Evolutionary conservation across 2,797 vertebrate genomes (phyloP).

Genomic region (Sebastolobus alascanus): DNA sequence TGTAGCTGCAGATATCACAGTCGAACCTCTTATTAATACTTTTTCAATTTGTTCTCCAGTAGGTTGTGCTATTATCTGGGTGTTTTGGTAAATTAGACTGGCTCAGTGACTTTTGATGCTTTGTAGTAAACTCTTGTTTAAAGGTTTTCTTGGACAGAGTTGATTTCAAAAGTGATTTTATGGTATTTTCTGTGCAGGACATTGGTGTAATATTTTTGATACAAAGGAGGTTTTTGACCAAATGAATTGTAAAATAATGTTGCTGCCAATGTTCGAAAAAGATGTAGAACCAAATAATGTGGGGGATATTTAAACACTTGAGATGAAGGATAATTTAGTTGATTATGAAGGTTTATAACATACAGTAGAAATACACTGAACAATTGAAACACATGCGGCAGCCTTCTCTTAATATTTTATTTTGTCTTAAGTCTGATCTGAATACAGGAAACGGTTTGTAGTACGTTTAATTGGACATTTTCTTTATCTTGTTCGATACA

Average conservation of each 20-base stretch:
- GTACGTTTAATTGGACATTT: not conserved
- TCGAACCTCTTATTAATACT: not conserved
- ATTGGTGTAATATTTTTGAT: conserved; percentile 52
- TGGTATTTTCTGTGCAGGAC: conserved; percentile 15
- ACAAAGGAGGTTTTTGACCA: conserved; percentile 52
- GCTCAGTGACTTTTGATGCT: not conserved
- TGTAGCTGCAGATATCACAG: conserved; percentile 1
- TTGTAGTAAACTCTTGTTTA: not conserved
- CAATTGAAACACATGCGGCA: conserved; percentile 8
- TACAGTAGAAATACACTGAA: conserved; percentile 18
- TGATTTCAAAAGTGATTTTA: not conserved
- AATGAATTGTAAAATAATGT: conserved; percentile 51
- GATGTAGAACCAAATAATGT: conserved; percentile 35
- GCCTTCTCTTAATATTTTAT: not conserved
- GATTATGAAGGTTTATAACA: conserved; percentile 16
- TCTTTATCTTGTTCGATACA: conserved; percentile 5
- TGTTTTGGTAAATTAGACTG: not conserved
- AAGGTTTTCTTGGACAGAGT: conserved; percentile 2
- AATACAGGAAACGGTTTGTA: not conserved
- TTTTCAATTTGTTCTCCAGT: conserved; percentile 3
- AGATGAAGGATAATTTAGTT: conserved; percentile 23
- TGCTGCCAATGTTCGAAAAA: conserved; percentile 19
- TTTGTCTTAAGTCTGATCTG: conserved; percentile 3
- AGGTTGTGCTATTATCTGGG: not conserved
- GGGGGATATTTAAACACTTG: conserved; percentile 12